Base-by-base conservation (phyloP, 2,888 invertebrate genomes). In the Parthenolecanium corni region DNA sequence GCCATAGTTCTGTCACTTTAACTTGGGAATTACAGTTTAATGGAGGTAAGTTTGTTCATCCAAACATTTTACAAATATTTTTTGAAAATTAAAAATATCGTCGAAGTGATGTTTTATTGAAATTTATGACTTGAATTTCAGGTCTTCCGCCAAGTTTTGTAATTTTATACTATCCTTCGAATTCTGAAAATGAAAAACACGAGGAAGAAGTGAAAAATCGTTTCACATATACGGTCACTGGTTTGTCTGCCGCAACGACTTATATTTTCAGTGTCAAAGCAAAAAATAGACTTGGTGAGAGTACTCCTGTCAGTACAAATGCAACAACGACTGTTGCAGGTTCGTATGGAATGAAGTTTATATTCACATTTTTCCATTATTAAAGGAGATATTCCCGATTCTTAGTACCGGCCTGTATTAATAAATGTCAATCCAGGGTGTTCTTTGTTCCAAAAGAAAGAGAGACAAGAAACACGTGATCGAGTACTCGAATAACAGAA, bases 181-280 rank as follows among this genome's bases (percentile, higher is more conserved):
- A 23, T n/a, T 38, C 62, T 1, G 64, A 76, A 65, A 78, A 78
- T 63, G 83, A 84, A 67, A 79, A 82, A 38, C 89, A 87, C 71
- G 84, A 83, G 72, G 91, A 89, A 70, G 93, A 94, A 72, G 85
- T 78, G 6, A 83, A 69, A 73, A 81, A 78, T 77, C 75, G 72
- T 72, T 86, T 77, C 67, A 78, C 79, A 38, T 84, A 81, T 72
- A 74, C 75, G 1, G 81, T 95, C 12, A 80, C 77, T 56, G 86
- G 85, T 5, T 77, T 95, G 51, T 82, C 85, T 61, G 79, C 87
- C 64, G 89, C 84, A 66, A 90, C 90, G 0, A 84, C 86, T 70
- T 95, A 95, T 72, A 82, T 89, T 1, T 89, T 96, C 73, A 89
- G 89, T n/a, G 84, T 95, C 5, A 86, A 88, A 83, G 86, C 92